Evolutionary conservation across 2,888 invertebrate species (phyloP), one percentile per base, ranked within the genome.

Genomic region (Eurytoma adleriae): DNA sequence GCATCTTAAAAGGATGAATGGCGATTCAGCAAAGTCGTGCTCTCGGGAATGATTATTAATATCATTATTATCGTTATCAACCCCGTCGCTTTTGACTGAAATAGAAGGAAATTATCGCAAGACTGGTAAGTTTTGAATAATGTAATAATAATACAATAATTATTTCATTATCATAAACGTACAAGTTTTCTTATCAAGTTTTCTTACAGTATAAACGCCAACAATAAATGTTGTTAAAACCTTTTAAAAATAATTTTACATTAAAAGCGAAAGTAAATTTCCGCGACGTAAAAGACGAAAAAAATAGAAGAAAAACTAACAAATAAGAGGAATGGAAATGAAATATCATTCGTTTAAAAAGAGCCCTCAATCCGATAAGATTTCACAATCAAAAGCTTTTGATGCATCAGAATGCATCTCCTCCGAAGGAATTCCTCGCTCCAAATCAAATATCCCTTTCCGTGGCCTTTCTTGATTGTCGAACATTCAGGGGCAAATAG

Each of bases 391-490:
- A 72, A 73, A 69, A 50, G 77, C 67, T 67, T 72, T 80, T 76
- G 77, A 72, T 73, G 56, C 54, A 69, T 69, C 57, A 59, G 77
- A 67, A 73, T 64, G 73, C 71, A 64, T 72, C 67, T 61, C 52
- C 20, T 64, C n/a, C 30, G 12, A n/a, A 24, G 50, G 20, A 56
- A 75, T 69, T 79, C 62, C 57, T n/a, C 40, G 68, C 40, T 70
- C 56, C 68, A 68, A 80, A 77, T 77, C 72, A 77, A 77, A 80
- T 73, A 77, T 73, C 77, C 61, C 64, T 20, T 48, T 52, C 73
- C 66, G 40, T 30, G 64, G 77, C 72, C 73, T 73, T 80, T 77
- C 77, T 68, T 80, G 77, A 73, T 80, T 80, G 69, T 80, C 68
- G 69, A 80, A 80, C 80, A 72, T 77, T 77, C 72, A 77, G 24